Percentiles rank a stretch among this genome's conserved stretches.
phyloP scores from a whole-genome alignment of 1,140 invertebrate genomes.

The Achroia grisella region DNA sequence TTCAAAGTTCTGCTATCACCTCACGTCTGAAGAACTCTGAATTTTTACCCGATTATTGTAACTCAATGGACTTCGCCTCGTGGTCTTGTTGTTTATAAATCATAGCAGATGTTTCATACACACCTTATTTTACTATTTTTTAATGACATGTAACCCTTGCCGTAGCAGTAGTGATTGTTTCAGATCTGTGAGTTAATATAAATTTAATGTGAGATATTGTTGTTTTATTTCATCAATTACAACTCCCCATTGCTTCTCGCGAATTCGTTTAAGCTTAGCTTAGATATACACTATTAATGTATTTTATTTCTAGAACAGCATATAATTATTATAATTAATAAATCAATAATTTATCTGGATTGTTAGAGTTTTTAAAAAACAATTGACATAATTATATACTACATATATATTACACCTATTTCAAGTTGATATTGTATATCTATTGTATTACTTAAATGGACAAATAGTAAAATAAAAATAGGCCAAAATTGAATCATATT shows the following conservation, averaged over 20 bases:
- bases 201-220: conserved; percentile 65
- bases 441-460: too few species aligned
- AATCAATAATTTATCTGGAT: not conserved
- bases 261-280: conserved; percentile 19
- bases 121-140: too few species aligned
- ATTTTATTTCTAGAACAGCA: not conserved
- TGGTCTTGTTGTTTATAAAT: too few species aligned
- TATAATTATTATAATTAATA: not conserved
- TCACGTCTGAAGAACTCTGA: not conserved
- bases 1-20: not conserved
- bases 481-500: too few species aligned
- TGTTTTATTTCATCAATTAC: conserved; percentile 64
- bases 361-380: not conserved
- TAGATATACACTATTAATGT: not conserved
- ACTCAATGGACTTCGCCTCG: too few species aligned
- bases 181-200: conserved; percentile 69
- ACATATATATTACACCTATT: too few species aligned
- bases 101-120: too few species aligned
- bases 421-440: too few species aligned
- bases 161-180: conserved; percentile 27
- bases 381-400: too few species aligned
- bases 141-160: not conserved
- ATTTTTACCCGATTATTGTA: conserved; percentile 1
- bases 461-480: too few species aligned
- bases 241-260: conserved; percentile 30